Conservation (phyloP, 2,113 vertebrate genomes). For the Perccottus glenii region DNA sequence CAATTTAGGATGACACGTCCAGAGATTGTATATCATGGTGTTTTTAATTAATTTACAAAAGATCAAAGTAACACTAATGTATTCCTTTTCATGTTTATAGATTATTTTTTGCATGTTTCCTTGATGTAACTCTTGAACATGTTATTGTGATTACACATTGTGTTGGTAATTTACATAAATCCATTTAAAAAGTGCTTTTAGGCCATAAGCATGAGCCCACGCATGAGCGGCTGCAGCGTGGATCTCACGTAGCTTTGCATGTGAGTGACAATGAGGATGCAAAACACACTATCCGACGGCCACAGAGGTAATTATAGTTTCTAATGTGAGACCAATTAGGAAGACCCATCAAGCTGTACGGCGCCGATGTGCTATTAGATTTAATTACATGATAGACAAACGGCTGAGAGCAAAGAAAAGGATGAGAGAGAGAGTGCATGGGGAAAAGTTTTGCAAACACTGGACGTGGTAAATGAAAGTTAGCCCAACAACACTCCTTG, state of each 20-base stretch:
- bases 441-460: too few relatives aligned
- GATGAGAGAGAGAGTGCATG: not conserved
- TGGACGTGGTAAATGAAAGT: not conserved
- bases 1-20: not conserved
- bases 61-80: not conserved
- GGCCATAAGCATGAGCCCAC: not conserved
- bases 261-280: constrained; percentile 22
- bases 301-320: constrained; percentile 53
- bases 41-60: not conserved
- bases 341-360: constrained; percentile 38
- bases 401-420: not conserved
- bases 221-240: not conserved
- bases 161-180: constrained; percentile 14
- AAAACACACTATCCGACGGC: constrained; percentile 44
- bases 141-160: not conserved
- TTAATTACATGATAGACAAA: constrained; percentile 55
- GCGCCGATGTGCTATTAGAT: constrained; percentile 54
- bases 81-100: not conserved
- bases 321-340: constrained; percentile 65
- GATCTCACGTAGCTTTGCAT: not conserved
- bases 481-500: not conserved
- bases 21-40: not conserved
- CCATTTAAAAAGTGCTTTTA: constrained; percentile 14
- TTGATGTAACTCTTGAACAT: constrained; percentile 1
- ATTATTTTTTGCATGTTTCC: constrained; percentile 12